Evolutionary conservation across 2,888 invertebrate species (phyloP).

Genomic region (Drosophila lacicola): DNA sequence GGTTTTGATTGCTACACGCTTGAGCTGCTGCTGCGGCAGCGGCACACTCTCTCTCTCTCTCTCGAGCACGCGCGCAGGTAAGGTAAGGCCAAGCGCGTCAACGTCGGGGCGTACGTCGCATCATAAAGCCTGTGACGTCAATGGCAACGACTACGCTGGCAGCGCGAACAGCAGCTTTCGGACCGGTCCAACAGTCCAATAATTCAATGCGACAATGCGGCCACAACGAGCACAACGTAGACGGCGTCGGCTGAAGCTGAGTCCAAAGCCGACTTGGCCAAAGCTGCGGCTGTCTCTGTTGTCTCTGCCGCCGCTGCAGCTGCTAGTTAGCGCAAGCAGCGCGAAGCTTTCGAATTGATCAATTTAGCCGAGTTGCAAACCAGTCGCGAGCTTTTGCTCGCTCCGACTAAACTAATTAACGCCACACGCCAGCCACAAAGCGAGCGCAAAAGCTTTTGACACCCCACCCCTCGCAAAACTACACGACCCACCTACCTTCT

Average conservation of each 20-base stretch:
- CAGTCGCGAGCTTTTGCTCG: conserved; percentile 42
- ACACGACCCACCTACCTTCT: conserved; percentile 87
- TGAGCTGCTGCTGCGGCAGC: conserved; percentile 41
- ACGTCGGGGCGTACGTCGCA: conserved; percentile 41
- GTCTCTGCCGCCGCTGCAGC: conserved; percentile 1
- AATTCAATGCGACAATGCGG: conserved; percentile 55
- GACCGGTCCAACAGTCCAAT: conserved; percentile 72
- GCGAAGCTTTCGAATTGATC: conserved; percentile 47
- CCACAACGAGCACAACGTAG: conserved; percentile 4
- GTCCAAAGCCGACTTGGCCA: conserved; percentile 39
- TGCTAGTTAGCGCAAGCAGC: conserved; percentile 1
- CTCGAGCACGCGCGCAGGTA: neutral
- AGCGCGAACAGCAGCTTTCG: conserved; percentile 57
- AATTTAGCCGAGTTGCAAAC: conserved; percentile 47
- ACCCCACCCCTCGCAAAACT: conserved; percentile 62
- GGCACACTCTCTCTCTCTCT: conserved; percentile 1
- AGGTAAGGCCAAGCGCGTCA: conserved; percentile 47
- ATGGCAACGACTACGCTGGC: conserved; percentile 36
- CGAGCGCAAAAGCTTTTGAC: conserved; percentile 85
- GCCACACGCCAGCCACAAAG: neutral
- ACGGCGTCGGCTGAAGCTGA: conserved; percentile 17
- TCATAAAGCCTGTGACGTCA: conserved; percentile 68
- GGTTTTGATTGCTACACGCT: conserved; percentile 47
- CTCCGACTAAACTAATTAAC: conserved; percentile 25
- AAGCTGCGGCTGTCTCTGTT: conserved; percentile 33